These are phyloP conservation scores for Mycalesis mineus DNA, from an alignment of 2,888 invertebrate species.

Conservation along the genomic window DNA sequence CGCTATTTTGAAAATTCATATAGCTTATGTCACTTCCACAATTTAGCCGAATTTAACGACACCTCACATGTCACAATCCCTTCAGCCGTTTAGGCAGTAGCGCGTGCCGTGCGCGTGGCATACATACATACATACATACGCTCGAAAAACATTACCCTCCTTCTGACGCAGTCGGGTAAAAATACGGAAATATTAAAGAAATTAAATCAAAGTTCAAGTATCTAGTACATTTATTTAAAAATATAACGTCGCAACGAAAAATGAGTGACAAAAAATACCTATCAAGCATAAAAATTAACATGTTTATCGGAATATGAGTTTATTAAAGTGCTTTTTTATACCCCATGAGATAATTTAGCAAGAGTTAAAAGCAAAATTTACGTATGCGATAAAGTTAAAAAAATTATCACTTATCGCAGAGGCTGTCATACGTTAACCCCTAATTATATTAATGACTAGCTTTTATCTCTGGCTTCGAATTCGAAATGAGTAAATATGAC, in stretches of 20 bases:
- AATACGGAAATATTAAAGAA: too few species aligned
- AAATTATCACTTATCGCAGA: constrained; percentile 7
- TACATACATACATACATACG: too few species aligned
- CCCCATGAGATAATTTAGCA: constrained; percentile 22
- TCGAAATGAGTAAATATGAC: constrained; percentile 5
- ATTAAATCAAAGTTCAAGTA: not conserved
- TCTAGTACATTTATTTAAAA: not conserved
- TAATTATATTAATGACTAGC: constrained; percentile 14
- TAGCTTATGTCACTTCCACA: too few species aligned
- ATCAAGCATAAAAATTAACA: constrained; percentile 18
- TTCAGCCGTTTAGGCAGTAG: too few species aligned
- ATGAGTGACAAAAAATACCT: not conserved
- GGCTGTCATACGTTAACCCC: constrained; percentile 11
- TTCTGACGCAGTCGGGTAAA: too few species aligned
- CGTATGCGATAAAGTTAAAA: constrained; percentile 12
- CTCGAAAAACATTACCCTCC: too few species aligned
- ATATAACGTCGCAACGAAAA: not conserved
- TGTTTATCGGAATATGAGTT: constrained; percentile 20
- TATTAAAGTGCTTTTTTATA: constrained; percentile 25
- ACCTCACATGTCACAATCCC: too few species aligned
- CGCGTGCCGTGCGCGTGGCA: too few species aligned
- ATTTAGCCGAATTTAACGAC: too few species aligned
- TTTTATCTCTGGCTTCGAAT: constrained; percentile 12
- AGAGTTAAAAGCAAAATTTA: constrained; percentile 24
- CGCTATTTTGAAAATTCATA: too few species aligned